phyloP scores from a whole-genome alignment of 2,888 invertebrate species.

The Leucoptera coffeella region DNA sequence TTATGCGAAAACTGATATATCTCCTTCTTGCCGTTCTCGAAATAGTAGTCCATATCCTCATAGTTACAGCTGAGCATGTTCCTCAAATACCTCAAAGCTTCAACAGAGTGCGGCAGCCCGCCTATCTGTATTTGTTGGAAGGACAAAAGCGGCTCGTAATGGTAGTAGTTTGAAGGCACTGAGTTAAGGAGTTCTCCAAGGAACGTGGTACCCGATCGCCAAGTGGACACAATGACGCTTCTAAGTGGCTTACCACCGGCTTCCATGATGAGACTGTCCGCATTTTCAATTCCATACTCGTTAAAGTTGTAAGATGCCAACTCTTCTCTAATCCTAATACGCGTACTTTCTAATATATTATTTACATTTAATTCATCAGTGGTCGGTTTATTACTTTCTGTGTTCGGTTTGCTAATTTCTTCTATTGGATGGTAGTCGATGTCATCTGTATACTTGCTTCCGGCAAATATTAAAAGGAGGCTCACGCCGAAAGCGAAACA shows the following conservation, averaged over 20 bases:
- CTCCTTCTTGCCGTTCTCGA: constrained; percentile 71
- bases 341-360: constrained; percentile 28
- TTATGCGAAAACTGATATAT: constrained; percentile 81
- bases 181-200: constrained; percentile 79
- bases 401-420: constrained; percentile 34
- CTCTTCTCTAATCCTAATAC: constrained; percentile 24
- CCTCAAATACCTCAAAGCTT: constrained; percentile 62
- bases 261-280: constrained; percentile 64
- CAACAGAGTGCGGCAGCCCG: constrained; percentile 62
- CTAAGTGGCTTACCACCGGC: constrained; percentile 66
- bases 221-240: constrained; percentile 78
- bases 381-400: constrained; percentile 58
- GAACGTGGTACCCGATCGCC: constrained; percentile 88
- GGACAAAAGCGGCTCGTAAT: constrained; percentile 82
- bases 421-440: constrained; percentile 36
- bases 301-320: constrained; percentile 32
- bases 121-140: constrained; percentile 79
- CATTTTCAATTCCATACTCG: constrained; percentile 33
- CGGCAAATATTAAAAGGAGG: constrained; percentile 45
- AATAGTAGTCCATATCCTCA: constrained; percentile 65
- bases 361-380: constrained; percentile 25
- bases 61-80: constrained; percentile 74
- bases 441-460: constrained; percentile 51
- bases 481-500: constrained; percentile 47
- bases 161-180: constrained; percentile 82